Evolutionary conservation across 2,797 vertebrate genomes (phyloP), one percentile per base, ranked within the genome.

Genomic region (Arctocebus calabarensis): DNA sequence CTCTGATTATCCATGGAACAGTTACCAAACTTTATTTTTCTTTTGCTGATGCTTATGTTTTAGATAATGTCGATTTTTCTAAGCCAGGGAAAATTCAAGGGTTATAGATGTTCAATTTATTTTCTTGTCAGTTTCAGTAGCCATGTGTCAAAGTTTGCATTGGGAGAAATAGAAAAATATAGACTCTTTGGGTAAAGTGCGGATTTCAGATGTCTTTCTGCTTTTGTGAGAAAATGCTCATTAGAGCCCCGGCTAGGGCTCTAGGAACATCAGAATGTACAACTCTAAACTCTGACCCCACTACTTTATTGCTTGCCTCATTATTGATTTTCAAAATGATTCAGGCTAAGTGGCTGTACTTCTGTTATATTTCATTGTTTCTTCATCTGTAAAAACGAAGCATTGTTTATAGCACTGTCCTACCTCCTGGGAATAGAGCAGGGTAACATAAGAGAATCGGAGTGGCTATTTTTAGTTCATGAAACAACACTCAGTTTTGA

Each of bases 251-350:
- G 13, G 5, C n/a, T 19, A 14, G 32, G 55, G 37, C 62, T 37
- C 11, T 71, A 55, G 45, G 59, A 57, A 83, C 62, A 40, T 55
- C 57, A 8, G 79, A 52, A 71, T 1, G 16, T 52, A 34, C 7
- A 48, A 55, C 37, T 22, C 17, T 43, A 62, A 90, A 70, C 75
- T 48, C 45, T 89, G 92, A 84, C n/a, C 78, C 74, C 20, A 22
- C 45, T 34, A 64, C 88, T 82, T 84, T 43, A 94, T 95, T 96
- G 79, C 71, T 84, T 84, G 62, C 59, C 77, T 88, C 84, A 59
- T 91, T 96, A 97, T 88, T 94, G 88, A 91, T 95, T 97, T 96
- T 96, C 81, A 95, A 5, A 95, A 94, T 70, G 95, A 93, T 90
- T 95, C 87, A 79, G 91, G 81, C 45, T 52, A 91, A 94, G 81